phyloP scores from a whole-genome alignment of 2,113 vertebrate species.

The Triplophysa siluroides region DNA sequence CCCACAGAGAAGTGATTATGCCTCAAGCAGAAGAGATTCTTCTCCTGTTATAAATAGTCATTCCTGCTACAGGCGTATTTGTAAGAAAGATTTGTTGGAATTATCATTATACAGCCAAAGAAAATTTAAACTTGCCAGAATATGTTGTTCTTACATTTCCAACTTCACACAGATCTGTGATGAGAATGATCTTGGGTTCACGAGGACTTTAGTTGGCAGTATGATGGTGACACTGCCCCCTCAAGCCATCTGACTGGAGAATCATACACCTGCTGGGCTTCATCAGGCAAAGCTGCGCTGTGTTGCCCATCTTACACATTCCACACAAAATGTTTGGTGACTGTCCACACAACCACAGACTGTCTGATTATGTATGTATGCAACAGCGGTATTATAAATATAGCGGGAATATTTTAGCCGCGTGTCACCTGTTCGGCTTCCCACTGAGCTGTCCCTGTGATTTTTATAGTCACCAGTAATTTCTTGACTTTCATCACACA shows the following conservation, averaged over 20 bases:
- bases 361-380: constrained; percentile 8
- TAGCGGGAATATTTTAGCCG: background rate
- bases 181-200: constrained; percentile 37
- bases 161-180: constrained; percentile 20
- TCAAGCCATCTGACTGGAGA: constrained; percentile 76
- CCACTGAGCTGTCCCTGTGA: constrained; percentile 21
- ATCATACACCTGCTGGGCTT: constrained; percentile 72
- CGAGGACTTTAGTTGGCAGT: constrained; percentile 34
- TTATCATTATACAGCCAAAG: constrained; percentile 3
- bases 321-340: background rate
- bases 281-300: constrained; percentile 65
- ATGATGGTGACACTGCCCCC: constrained; percentile 66
- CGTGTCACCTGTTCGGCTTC: constrained; percentile 26
- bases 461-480: constrained; percentile 20
- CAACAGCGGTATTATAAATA: background rate
- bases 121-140: background rate
- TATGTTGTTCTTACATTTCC: constrained; percentile 24
- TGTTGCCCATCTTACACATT: background rate
- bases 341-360: background rate
- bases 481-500: constrained; percentile 37
- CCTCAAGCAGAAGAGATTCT: background rate
- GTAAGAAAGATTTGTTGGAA: background rate
- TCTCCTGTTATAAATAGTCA: background rate
- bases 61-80: background rate
- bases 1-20: background rate